A percentile compares a stretch with the other conserved stretches of the same genome.
These are phyloP conservation scores for Nemopilema nomurai DNA, from an alignment of 30 jellyfish, hydroid and myxozoan species.

Conservation along the genomic window DNA sequence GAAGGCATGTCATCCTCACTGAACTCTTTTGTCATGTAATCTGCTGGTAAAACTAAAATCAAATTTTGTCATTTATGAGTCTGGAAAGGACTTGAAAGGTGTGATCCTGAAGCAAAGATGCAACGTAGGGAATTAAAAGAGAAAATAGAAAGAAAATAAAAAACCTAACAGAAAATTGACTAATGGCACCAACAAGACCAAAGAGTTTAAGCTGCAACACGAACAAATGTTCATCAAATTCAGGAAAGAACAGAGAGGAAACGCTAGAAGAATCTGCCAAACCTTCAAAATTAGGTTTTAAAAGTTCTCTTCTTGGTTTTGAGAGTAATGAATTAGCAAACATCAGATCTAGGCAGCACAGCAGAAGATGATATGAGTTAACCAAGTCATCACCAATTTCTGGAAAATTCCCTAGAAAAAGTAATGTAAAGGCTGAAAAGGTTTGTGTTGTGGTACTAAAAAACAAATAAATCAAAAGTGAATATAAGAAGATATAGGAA, in stretches of 20 bases:
- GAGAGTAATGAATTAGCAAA: conserved; percentile 71
- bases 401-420: conserved; percentile 83
- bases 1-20: conserved; percentile 77
- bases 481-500: not conserved
- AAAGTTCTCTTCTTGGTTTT: conserved; percentile 55
- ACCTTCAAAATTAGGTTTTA: conserved; percentile 87
- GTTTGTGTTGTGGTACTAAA: not conserved
- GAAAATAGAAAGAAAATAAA: no score
- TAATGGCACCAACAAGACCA: no score
- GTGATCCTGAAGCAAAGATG: not conserved
- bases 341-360: conserved; percentile 94
- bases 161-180: no score
- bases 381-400: conserved; percentile 95
- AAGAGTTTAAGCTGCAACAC: no score
- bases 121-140: no score
- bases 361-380: conserved; percentile 88
- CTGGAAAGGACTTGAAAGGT: not conserved
- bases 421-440: not conserved
- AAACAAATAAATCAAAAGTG: not conserved
- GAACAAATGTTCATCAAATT: not conserved
- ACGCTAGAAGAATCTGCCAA: no score
- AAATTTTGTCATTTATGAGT: not conserved
- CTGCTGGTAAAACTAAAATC: conserved; percentile 81
- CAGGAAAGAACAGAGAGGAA: no score
- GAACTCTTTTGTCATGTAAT: conserved; percentile 61